phyloP scores from a whole-genome alignment of 2,888 invertebrate species.

The Parnassius orleans region DNA sequence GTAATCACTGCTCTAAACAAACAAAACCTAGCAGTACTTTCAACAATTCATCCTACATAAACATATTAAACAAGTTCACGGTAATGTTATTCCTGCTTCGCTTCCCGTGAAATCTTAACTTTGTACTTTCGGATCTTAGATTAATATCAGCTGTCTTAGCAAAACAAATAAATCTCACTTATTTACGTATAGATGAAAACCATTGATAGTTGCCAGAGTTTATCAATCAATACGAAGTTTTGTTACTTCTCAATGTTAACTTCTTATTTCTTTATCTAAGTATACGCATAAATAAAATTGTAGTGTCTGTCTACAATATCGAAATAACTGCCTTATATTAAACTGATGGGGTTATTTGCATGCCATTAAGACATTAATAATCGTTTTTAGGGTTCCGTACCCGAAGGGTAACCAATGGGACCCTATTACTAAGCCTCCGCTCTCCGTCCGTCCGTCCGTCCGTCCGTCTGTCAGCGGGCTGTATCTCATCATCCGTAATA shows the following conservation, averaged over 20 bases:
- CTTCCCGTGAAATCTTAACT: constrained; percentile 6
- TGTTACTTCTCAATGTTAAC: constrained; percentile 10
- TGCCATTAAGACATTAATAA: too few species aligned
- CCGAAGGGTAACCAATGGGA: too few species aligned
- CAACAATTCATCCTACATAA: constrained; percentile 1
- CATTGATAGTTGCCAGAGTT: constrained; percentile 15
- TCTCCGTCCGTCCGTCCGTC: too few species aligned
- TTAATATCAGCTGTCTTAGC: constrained; percentile 17
- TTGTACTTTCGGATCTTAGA: constrained; percentile 4
- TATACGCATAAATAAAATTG: too few species aligned
- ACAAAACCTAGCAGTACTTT: neutral
- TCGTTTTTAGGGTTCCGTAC: too few species aligned
- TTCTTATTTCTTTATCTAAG: constrained; percentile 8
- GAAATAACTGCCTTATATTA: too few species aligned
- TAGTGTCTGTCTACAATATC: too few species aligned
- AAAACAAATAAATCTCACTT: constrained; percentile 14
- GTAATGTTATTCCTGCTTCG: neutral
- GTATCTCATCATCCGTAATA: too few species aligned
- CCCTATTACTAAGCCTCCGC: too few species aligned
- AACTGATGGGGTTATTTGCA: too few species aligned
- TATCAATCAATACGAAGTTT: constrained; percentile 3
- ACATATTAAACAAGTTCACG: constrained; percentile 2
- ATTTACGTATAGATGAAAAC: neutral
- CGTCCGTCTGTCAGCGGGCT: too few species aligned
- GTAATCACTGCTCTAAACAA: neutral